Evolutionary conservation across 2,113 vertebrate species (phyloP).

Genomic region (Tachuris rubrigastra): DNA sequence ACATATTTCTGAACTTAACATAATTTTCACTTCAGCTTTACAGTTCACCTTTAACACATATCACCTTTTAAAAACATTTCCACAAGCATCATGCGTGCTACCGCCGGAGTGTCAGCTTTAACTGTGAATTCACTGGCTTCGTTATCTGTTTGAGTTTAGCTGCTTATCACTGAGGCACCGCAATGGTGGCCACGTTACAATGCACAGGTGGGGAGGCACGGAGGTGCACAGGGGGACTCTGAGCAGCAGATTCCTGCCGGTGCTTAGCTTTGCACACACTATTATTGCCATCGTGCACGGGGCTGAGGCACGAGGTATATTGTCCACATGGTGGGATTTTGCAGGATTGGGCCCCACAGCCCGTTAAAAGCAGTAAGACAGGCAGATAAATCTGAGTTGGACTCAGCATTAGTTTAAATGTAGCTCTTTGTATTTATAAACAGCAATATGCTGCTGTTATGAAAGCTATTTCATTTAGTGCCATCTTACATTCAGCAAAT

Average conservation of each 20-base stretch:
- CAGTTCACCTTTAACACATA: slow-evolving; percentile 41
- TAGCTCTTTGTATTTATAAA: slow-evolving; percentile 61
- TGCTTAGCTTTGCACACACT: neutral
- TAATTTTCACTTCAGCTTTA: slow-evolving; percentile 54
- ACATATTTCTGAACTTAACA: slow-evolving; percentile 45
- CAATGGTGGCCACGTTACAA: neutral
- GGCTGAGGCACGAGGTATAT: neutral
- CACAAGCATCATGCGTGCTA: neutral
- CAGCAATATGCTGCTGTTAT: neutral
- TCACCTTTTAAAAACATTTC: slow-evolving; percentile 40
- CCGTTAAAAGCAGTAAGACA: neutral
- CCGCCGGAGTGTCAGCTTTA: neutral
- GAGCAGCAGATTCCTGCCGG: neutral
- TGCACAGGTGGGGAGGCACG: neutral
- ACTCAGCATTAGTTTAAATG: slow-evolving; percentile 20
- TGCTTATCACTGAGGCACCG: neutral
- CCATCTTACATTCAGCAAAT: slow-evolving; percentile 46
- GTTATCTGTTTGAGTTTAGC: neutral
- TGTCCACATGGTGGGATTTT: neutral
- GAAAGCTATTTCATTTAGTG: slow-evolving; percentile 61
- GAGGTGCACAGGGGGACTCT: neutral
- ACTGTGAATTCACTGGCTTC: neutral
- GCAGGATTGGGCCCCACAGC: neutral
- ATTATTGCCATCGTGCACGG: fast-evolving
- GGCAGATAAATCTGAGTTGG: neutral